Evolutionary conservation across 2,797 vertebrate genomes (phyloP), one percentile per base, ranked within the genome.

Genomic region (Pipistrellus pipistrellus): DNA sequence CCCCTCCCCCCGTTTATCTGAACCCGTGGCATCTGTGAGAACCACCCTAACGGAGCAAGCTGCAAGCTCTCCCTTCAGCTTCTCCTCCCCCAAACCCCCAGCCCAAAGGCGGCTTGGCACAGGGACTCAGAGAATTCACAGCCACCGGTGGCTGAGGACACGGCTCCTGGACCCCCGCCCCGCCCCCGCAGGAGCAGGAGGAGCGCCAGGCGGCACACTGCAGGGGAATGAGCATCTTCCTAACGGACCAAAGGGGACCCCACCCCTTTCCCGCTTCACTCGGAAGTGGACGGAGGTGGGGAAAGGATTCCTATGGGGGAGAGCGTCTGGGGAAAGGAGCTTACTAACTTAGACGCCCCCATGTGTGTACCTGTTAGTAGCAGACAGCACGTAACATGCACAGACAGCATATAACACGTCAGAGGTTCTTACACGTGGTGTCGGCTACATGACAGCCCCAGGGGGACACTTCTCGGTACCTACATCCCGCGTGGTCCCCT

Each of bases 361-460:
- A 0, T 2, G 3, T 0, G 4, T 0, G 7, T 2, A 0, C 0
- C 30, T 5, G 1, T 44, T 0, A 30, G 15, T 0, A 15, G 32
- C n/a, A 12, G 48, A 20, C 0, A 2, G 27, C 17, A 1, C 0
- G 6, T 2, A 10, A 0, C 4, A 4, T 3, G 27, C 2, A 44
- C 44, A 44, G 44, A 44, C 1, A 11, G 44, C 44, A 44, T 44
- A 11, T 44, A 44, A 44, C 44, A 30, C 35, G 2, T 1, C 8
- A 0, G 0, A 8, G 0, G n/a, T 23, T 46, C 59, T 2, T 59
- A 46, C 21, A 21, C 0, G 7, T 6, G 3, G 82, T 0, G 25
- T 0, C 14, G 32, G n/a, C 20, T 1, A 23, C 6, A 0, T 12
- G 2, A 18, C 1, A 25, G 23, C 0, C 23, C 84, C 77, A 51